Base-by-base conservation (phyloP, 2,113 vertebrate genomes). In the Scomber colias region DNA sequence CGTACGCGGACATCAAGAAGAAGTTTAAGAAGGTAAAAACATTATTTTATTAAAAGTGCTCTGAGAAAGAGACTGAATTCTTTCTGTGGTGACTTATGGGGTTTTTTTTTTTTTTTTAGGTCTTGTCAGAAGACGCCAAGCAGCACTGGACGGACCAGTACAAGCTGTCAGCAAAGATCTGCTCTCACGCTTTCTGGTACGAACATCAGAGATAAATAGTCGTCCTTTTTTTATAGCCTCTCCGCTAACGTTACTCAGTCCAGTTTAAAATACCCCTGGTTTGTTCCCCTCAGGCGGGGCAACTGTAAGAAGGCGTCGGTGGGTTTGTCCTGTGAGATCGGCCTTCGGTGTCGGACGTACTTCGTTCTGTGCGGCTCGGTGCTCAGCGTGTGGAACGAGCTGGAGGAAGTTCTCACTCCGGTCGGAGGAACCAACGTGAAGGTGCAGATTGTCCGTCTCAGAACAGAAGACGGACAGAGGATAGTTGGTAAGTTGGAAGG, bases 371-470 rank as follows among this genome's bases (percentile, higher is more conserved):
- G 97, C 12, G 98, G 98, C 56, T 99, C 98, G 0, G 98, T 99
- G 4, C 93, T 99, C 76, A 99, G 98, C 0, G 97, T 99, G 87
- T 99, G 98, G 98, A 99, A 97, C 3, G 98, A 99, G 91, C 97
- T 99, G 44, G 98, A 99, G 68, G 97, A 96, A 0, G 98, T 99
- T 4, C 94, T 99, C 1, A 96, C 97, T 0, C 98, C 98, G 0
- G 97, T 99, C 91, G 97, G 97, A 0, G 98, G 98, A 71, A 96
- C 96, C 31, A 99, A 99, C 3, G 97, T 99, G 15, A 99, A 99
- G 82, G 99, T 99, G 96, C 98, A 99, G 62, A 99, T 99, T 0
- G 98, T 99, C 4, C 97, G 98, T 3, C 95, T 99, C 14, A 90
- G 97, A 89, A 98, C 98, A 0, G 98, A 99, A 70, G 98, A 99